Base-by-base conservation (phyloP, 2,888 invertebrate genomes). In the Lucinisca nassula region DNA sequence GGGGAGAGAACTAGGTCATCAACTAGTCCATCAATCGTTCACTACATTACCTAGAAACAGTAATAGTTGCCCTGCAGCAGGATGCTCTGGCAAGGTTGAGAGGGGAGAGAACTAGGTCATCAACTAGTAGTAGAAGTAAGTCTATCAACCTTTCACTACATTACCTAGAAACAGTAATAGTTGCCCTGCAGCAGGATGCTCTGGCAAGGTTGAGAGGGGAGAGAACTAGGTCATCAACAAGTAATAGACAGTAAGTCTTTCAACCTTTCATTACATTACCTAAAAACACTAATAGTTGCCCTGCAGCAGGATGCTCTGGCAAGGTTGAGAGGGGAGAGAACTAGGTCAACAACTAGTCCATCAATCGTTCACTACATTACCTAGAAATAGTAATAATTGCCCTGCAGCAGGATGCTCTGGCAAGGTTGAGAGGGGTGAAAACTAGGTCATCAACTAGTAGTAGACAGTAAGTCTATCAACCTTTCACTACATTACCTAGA, bases 81-180 rank as follows among this genome's bases (percentile, higher is more conserved):
- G 93, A 94, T 24, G 79, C 90, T 30, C 79, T 91, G n/a, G 72
- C 85, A 35, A 87, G 67, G 35, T 88, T 83, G 27, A 88, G 90
- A 67, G 87, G 78, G 24, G 73, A 49, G 51, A 79, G 90, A 27
- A 75, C 84, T 12, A 81, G 82, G 49, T 87, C 89, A 12, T 82
- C 89, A n/a, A 78, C 74, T 10, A 85, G 80, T 30, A 81, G 24
- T 40, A 83, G 55, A 27, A 58, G 38, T 58, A 95, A 95, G 88
- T 94, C 92, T 79, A 95, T 95, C 90, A 95, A 95, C 88, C 90
- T 95, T 76, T 95, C 95, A n/a, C 91, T 95, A 30, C 95, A 95
- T 82, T 92, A 95, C 86, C 91, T 95, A 38, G 95, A 95, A 87
- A 91, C 93, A 10, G 95, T 95, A 67, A 95, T 95, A 79, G 94